Evolutionary conservation across 2,797 vertebrate species (phyloP).

Genomic region (Neopelma chrysocephalum): DNA sequence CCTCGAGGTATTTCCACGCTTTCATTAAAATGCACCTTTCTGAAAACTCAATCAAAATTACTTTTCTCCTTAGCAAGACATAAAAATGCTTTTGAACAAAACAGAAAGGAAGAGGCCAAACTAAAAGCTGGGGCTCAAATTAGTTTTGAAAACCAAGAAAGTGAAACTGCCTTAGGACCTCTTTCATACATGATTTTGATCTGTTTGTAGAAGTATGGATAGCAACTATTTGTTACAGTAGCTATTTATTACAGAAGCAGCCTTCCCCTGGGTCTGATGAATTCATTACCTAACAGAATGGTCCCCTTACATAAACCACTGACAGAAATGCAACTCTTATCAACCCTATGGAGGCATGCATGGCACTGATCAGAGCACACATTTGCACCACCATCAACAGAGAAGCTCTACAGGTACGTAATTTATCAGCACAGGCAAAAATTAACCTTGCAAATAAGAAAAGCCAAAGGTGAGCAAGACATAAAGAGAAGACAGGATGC

Average conservation of each 20-base stretch:
- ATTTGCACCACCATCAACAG: neutral
- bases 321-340: neutral
- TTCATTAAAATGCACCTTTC: constrained; percentile 23
- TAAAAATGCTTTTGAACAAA: neutral
- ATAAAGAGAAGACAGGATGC: neutral
- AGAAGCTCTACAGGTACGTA: neutral
- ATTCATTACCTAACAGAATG: neutral
- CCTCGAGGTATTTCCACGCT: neutral
- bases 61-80: neutral
- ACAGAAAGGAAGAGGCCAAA: neutral
- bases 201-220: neutral
- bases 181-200: neutral
- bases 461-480: neutral
- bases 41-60: neutral
- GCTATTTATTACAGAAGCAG: neutral
- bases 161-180: neutral
- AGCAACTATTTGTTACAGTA: neutral
- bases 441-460: neutral
- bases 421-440: neutral
- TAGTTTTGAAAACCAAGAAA: constrained; percentile 14
- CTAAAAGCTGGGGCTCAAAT: neutral
- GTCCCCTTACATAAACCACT: neutral
- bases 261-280: neutral
- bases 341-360: neutral
- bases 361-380: neutral